These are phyloP conservation scores for Pinna nobilis DNA, from an alignment of 1,140 invertebrate species.

Conservation along the genomic window DNA sequence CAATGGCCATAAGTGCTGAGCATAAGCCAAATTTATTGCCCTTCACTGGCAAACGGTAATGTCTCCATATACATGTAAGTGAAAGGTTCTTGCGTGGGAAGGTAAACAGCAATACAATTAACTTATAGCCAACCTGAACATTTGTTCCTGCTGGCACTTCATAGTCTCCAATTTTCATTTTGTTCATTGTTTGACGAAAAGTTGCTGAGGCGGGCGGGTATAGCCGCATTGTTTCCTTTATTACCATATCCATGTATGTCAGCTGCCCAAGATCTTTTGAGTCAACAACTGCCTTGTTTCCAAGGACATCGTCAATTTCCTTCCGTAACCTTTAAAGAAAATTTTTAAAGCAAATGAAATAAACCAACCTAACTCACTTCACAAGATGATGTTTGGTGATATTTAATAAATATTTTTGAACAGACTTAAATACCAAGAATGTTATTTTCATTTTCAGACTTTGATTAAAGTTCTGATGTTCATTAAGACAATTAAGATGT, in stretches of 20 bases:
- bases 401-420: background rate
- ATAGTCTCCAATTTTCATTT: background rate
- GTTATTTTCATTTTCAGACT: too few species aligned
- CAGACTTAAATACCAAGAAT: background rate
- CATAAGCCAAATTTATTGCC: too few species aligned
- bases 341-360: too few species aligned
- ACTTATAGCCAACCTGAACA: background rate
- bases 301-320: slow-evolving; percentile 7
- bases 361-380: background rate
- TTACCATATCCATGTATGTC: slow-evolving; percentile 21
- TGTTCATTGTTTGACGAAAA: background rate
- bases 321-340: background rate
- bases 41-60: too few species aligned
- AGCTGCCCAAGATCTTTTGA: background rate
- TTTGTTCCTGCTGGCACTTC: background rate
- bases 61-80: too few species aligned
- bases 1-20: too few species aligned
- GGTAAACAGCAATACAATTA: background rate
- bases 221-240: slow-evolving; percentile 19
- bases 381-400: background rate
- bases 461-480: too few species aligned
- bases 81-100: too few species aligned
- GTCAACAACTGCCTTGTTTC: background rate
- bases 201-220: slow-evolving; percentile 6
- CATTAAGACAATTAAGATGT: too few species aligned